These are phyloP conservation scores for Emydocephalus ijimae DNA, from an alignment of 2,113 vertebrate species.

Conservation along the genomic window DNA sequence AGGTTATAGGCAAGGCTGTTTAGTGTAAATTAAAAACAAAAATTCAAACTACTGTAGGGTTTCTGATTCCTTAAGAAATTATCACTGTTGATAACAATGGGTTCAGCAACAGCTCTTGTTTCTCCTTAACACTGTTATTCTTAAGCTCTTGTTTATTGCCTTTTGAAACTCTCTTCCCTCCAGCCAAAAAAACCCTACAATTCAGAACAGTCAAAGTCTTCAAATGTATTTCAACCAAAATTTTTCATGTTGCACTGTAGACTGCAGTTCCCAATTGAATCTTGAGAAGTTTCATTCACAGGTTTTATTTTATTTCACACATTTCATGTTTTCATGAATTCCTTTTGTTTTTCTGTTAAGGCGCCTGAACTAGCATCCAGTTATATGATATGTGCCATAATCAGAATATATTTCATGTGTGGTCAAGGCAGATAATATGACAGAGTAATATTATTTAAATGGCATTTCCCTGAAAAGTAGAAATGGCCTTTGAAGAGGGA, in stretches of 20 bases:
- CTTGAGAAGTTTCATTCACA: not conserved
- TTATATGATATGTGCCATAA: not conserved
- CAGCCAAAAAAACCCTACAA: conserved; percentile 4
- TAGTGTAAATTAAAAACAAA: not conserved
- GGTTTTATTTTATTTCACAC: not conserved
- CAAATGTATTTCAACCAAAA: conserved; percentile 23
- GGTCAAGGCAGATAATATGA: conserved; percentile 6
- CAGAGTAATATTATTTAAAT: conserved; percentile 31
- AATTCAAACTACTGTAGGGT: not conserved
- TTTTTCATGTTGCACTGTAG: conserved; percentile 20
- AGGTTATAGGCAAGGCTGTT: not conserved
- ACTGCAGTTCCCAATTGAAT: conserved; percentile 30
- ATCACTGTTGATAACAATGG: conserved; percentile 30
- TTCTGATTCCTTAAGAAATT: conserved; percentile 28
- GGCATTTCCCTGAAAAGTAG: conserved; percentile 25
- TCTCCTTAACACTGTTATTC: not conserved
- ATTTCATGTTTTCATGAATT: not conserved
- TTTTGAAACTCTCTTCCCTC: not conserved
- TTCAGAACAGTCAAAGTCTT: not conserved
- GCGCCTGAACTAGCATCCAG: not conserved
- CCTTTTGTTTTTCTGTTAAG: not conserved
- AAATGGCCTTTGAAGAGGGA: not conserved
- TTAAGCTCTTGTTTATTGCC: conserved; percentile 1
- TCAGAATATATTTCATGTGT: not conserved
- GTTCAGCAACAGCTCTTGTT: conserved; percentile 36